phyloP scores from a whole-genome alignment of 2,113 vertebrate species.

The Saccopteryx leptura region DNA sequence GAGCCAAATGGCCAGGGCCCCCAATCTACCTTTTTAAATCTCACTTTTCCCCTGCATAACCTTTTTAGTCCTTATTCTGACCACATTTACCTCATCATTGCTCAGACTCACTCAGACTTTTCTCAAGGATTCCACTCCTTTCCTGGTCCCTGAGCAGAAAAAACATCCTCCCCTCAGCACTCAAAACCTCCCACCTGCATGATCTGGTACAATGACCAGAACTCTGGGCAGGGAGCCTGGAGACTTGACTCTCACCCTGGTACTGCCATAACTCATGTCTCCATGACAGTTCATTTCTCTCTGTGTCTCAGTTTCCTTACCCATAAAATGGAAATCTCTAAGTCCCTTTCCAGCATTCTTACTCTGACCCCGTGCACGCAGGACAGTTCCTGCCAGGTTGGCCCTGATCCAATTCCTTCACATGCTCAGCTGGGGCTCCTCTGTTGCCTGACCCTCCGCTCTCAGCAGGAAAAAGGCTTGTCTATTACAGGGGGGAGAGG shows the following conservation, averaged over 20 bases:
- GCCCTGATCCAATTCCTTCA: not conserved
- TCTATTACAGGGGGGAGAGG: not conserved
- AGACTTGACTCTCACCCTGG: not conserved
- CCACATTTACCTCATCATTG: not conserved
- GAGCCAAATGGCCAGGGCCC: too few species aligned
- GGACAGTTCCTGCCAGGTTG: not conserved
- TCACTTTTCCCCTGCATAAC: not conserved
- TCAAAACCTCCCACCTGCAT: too few species aligned
- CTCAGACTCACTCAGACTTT: not conserved
- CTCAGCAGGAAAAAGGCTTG: not conserved
- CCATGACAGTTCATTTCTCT: not conserved
- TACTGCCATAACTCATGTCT: not conserved
- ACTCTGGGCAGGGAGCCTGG: not conserved
- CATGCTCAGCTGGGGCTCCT: not conserved
- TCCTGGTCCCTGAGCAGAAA: not conserved
- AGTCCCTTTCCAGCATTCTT: not conserved
- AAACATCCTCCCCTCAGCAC: not conserved
- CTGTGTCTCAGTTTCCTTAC: not conserved
- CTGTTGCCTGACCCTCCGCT: not conserved
- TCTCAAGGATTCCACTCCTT: not conserved
- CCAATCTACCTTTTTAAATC: not conserved
- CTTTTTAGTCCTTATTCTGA: not conserved
- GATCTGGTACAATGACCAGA: not conserved
- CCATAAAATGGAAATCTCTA: not conserved
- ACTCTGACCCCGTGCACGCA: not conserved